phyloP scores from a whole-genome alignment of 2,797 vertebrate species.

The Lemur catta region DNA sequence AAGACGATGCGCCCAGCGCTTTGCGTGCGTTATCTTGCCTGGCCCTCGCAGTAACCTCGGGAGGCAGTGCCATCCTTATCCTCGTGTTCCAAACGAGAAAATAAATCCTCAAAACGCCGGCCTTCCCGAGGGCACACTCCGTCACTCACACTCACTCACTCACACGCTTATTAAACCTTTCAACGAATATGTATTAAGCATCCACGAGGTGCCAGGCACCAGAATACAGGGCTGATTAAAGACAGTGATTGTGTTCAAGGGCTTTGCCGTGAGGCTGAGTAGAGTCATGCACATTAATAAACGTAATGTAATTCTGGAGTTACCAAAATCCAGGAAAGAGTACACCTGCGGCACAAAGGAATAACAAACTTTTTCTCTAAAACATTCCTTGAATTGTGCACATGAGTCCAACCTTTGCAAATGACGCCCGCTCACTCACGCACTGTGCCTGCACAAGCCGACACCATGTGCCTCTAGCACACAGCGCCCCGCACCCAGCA shows the following conservation, averaged over 20 bases:
- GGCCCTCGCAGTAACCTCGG: too few relatives aligned
- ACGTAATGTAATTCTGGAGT: background rate
- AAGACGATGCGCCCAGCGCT: accelerated
- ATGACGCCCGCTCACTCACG: background rate
- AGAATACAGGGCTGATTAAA: background rate
- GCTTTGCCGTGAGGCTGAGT: too few relatives aligned
- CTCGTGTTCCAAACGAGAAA: background rate
- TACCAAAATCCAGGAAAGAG: background rate
- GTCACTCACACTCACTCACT: background rate
- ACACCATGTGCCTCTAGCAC: background rate
- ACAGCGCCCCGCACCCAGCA: accelerated
- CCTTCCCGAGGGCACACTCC: background rate
- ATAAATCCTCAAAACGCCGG: background rate
- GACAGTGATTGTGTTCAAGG: background rate
- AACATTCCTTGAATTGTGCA: background rate
- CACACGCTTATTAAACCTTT: background rate
- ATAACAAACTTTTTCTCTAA: background rate
- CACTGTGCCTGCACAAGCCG: background rate
- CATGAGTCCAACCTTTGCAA: background rate
- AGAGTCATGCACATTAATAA: background rate
- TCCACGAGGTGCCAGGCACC: background rate
- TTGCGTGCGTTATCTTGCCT: background rate
- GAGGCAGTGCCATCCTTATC: background rate
- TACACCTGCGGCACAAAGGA: background rate
- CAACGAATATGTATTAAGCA: background rate